Evolutionary conservation across 1,140 invertebrate genomes (phyloP).

Genomic region (Drosophila sp.): DNA sequence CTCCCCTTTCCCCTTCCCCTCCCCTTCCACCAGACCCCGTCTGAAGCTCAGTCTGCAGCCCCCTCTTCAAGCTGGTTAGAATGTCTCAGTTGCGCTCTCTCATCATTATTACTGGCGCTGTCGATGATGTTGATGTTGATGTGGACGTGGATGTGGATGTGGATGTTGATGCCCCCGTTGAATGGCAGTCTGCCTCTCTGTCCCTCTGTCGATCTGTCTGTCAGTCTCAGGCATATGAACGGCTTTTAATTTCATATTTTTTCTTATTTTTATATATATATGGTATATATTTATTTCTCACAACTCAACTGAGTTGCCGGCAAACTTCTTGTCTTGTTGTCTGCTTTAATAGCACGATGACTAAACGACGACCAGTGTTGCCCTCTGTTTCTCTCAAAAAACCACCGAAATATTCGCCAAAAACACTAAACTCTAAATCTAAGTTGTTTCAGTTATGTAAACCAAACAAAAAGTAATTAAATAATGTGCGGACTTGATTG

Average conservation of each 20-base stretch:
- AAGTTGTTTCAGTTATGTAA: too few species aligned
- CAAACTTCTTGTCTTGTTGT: conserved; percentile 29
- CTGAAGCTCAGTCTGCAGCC: background rate
- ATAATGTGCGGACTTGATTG: too few species aligned
- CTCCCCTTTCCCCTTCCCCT: background rate
- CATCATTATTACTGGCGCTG: conserved; percentile 60
- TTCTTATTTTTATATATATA: conserved; percentile 6
- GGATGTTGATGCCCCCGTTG: conserved; percentile 4
- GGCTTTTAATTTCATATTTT: conserved; percentile 83
- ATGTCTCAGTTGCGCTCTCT: conserved; percentile 44
- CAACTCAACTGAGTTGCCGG: conserved; percentile 20
- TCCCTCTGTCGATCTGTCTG: conserved; percentile 21
- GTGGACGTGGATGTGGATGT: too few species aligned
- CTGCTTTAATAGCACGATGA: conserved; percentile 79
- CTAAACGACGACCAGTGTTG: conserved; percentile 47
- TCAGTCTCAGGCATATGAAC: conserved; percentile 58
- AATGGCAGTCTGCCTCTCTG: conserved; percentile 23
- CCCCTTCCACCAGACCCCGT: too few species aligned
- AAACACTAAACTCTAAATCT: too few species aligned
- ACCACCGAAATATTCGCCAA: too few species aligned
- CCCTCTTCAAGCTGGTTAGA: conserved; percentile 53
- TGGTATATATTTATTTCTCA: conserved; percentile 27
- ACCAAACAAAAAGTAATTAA: too few species aligned
- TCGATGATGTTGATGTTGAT: conserved; percentile 41
- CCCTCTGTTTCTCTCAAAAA: too few species aligned